Evolutionary conservation across 2,113 vertebrate species (phyloP).

Genomic region (Cromileptes altivelis): DNA sequence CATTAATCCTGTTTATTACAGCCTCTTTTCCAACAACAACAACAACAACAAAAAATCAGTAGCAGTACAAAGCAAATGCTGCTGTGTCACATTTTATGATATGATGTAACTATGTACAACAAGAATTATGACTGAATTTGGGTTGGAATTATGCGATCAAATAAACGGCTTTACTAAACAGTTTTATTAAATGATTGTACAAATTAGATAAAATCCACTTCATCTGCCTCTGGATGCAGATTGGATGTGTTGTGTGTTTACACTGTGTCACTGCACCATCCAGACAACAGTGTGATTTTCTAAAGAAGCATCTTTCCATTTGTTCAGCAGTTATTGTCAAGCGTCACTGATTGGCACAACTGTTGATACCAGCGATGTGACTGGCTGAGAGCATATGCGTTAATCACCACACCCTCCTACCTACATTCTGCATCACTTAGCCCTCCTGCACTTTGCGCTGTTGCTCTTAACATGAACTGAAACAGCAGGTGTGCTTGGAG

Average conservation of each 20-base stretch:
- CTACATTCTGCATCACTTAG: neutral
- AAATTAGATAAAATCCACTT: neutral
- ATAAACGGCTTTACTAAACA: neutral
- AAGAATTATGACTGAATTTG: neutral
- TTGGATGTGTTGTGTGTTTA: neutral
- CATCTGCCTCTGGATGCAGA: neutral
- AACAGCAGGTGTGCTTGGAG: neutral
- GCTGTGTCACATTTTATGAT: neutral
- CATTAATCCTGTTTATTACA: neutral
- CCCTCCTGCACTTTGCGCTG: neutral
- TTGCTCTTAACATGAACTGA: neutral
- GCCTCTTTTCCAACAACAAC: neutral
- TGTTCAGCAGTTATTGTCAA: neutral
- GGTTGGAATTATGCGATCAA: neutral
- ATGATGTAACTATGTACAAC: neutral
- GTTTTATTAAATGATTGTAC: neutral
- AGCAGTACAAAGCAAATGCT: neutral
- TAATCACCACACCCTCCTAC: neutral
- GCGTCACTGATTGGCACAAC: neutral
- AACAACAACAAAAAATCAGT: neutral
- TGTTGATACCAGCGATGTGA: conserved; percentile 6
- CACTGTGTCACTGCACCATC: neutral
- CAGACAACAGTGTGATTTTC: neutral
- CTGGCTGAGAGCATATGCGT: neutral
- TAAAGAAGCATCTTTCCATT: neutral